These are phyloP conservation scores for Dasyprocta punctata DNA, from an alignment of 2,113 vertebrate genomes.

Conservation along the genomic window DNA sequence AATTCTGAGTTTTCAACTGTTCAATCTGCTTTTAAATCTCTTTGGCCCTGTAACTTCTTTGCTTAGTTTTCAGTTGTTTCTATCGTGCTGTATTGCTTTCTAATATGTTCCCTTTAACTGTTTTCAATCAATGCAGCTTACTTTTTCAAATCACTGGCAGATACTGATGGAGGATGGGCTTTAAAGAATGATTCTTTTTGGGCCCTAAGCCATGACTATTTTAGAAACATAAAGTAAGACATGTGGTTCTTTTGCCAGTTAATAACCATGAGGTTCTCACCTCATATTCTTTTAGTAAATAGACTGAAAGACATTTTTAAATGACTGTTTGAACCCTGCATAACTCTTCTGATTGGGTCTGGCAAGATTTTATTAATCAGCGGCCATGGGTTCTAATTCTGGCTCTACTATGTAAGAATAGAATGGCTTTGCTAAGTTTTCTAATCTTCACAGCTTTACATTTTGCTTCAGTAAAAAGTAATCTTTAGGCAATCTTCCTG, in stretches of 20 bases:
- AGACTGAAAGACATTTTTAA: not conserved
- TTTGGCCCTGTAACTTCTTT: not conserved
- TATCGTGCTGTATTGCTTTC: not conserved
- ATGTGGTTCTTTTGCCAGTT: fast-evolving
- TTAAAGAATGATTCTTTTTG: not conserved
- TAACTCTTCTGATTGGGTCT: not conserved
- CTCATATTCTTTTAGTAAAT: not conserved
- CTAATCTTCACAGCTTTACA: not conserved
- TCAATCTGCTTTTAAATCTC: not conserved
- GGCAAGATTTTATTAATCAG: not conserved
- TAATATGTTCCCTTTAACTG: not conserved
- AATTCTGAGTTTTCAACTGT: not conserved
- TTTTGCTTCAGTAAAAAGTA: not conserved
- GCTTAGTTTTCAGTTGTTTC: not conserved
- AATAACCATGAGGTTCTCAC: not conserved
- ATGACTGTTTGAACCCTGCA: not conserved
- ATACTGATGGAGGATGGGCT: not conserved
- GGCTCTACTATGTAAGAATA: too few relatives aligned
- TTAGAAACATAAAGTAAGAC: not conserved
- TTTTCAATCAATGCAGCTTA: not conserved
- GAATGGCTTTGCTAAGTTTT: not conserved
- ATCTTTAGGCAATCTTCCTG: not conserved
- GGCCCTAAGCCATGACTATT: not conserved
- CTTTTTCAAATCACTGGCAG: not conserved
- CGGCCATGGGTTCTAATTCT: fast-evolving